Percentiles rank a stretch among this genome's conserved stretches.
These are phyloP conservation scores for Heliconius hermathena DNA, from an alignment of 1,140 invertebrate species.

Conservation along the genomic window DNA sequence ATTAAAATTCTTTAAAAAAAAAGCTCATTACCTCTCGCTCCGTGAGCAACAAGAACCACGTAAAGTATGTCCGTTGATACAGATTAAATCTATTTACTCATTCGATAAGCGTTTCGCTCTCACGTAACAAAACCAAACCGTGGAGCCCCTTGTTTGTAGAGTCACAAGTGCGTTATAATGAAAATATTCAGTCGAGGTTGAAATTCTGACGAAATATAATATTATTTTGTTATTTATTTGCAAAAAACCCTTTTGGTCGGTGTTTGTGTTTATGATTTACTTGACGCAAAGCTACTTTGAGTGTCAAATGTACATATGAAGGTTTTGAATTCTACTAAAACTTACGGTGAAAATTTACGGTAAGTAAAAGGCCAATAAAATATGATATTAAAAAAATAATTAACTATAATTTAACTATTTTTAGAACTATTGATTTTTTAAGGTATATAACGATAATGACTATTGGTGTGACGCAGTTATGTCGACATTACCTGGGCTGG, in stretches of 20 bases:
- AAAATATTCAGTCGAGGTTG: conserved; percentile 4
- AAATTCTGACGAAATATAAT: neutral
- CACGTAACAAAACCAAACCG: neutral
- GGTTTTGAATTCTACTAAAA: too few species aligned
- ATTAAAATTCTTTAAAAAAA: neutral
- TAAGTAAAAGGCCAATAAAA: too few species aligned
- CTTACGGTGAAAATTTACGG: too few species aligned
- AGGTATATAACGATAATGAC: too few species aligned
- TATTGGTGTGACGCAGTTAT: too few species aligned
- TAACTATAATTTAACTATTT: too few species aligned
- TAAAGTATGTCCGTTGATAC: neutral
- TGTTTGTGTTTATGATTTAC: neutral
- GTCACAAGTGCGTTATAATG: conserved; percentile 10
- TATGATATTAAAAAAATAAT: too few species aligned
- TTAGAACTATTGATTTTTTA: too few species aligned
- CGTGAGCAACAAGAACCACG: neutral
- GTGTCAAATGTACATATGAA: neutral
- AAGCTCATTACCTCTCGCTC: neutral
- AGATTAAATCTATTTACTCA: conserved; percentile 8
- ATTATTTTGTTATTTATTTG: neutral
- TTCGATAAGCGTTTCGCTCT: neutral
- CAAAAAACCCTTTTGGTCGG: neutral
- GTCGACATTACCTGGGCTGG: too few species aligned
- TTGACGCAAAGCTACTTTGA: neutral
- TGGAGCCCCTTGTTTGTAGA: conserved; percentile 1